phyloP scores from a whole-genome alignment of 2,797 vertebrate genomes.

The Phyllotis vaccarum region DNA sequence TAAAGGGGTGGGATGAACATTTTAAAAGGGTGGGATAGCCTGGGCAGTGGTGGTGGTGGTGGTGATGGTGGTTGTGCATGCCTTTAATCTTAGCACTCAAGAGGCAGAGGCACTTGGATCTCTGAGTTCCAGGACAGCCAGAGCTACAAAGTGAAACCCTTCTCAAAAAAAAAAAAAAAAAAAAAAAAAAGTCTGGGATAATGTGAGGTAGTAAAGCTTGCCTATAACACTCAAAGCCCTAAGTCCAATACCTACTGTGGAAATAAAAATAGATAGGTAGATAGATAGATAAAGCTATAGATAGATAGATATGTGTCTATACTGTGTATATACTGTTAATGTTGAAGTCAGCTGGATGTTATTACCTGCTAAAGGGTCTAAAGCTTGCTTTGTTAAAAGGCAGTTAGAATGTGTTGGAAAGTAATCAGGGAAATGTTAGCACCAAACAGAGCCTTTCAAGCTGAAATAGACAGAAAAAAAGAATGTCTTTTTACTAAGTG shows the following conservation, averaged over 20 bases:
- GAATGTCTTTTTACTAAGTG: not conserved
- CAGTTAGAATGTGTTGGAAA: constrained; percentile 1
- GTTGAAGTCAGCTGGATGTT: not conserved
- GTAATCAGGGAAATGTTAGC: not conserved
- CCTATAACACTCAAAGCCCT: not conserved
- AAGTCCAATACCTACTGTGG: not conserved
- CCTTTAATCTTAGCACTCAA: no score
- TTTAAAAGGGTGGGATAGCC: not conserved
- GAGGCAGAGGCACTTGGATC: no score
- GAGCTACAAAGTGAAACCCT: no score
- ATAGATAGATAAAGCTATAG: no score
- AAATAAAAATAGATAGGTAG: accelerated
- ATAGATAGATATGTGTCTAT: no score
- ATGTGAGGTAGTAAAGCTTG: not conserved
- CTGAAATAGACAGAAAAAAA: constrained; percentile 48
- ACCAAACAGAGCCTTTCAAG: constrained; percentile 23
- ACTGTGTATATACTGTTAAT: not conserved
- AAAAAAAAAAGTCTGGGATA: not conserved
- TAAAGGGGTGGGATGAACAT: not conserved
- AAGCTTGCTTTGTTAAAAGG: constrained; percentile 41
- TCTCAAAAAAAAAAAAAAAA: no score
- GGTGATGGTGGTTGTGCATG: no score
- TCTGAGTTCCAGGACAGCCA: no score
- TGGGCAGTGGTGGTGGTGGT: no score
- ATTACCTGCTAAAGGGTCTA: constrained; percentile 36